Base-by-base conservation (phyloP, 2,888 invertebrate species). In the Machimus atricapillus region DNA sequence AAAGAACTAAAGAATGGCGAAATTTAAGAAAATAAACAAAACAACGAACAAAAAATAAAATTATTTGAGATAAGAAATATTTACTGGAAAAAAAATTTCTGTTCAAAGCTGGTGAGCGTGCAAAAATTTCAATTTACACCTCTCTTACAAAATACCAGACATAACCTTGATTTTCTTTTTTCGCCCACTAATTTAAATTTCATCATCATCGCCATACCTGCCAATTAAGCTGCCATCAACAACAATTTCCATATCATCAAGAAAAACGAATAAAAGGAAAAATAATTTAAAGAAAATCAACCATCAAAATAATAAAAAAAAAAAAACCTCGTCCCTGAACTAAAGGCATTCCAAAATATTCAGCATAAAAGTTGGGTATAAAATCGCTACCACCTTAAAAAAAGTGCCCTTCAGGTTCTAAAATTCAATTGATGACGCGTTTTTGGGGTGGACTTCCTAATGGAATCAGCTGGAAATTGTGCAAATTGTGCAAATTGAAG, bases 391-490 rank as follows among this genome's bases (percentile, higher is more conserved):
- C 52, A 7, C 19, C 52, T n/a, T 23, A 66, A 52, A 52, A 79
- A 79, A 79, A 46, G 31, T 79, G 79, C 79, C 52, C 52, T 79
- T 79, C 46, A 79, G 23, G 52, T 56, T 52, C 52, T 79, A 46
- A 79, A 52, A 52, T 79, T 79, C 79, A 79, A 79, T 79, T 79
- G 79, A 79, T 79, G 37, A 79, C 79, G 79, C 52, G 78, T 14
- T 27, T 66, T 66, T 66, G n/a, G 78, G 78, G 78, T 52, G 52
- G 79, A 40, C n/a, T 66, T 66, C 79, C 52, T 52, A 52, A 40
- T 40, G 43, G 43, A 78, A 66, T 66, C 66, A 66, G 40, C 27
- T 27, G 79, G 46, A 79, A 43, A 78, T 27, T 52, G 52, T 52
- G 79, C 79, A 79, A 43, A 78, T 27, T 52, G 52, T 31, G 79